Evolutionary conservation across 2,113 vertebrate genomes (phyloP), one percentile per base, ranked within the genome.

Genomic region (Cranoglanis bouderius): DNA sequence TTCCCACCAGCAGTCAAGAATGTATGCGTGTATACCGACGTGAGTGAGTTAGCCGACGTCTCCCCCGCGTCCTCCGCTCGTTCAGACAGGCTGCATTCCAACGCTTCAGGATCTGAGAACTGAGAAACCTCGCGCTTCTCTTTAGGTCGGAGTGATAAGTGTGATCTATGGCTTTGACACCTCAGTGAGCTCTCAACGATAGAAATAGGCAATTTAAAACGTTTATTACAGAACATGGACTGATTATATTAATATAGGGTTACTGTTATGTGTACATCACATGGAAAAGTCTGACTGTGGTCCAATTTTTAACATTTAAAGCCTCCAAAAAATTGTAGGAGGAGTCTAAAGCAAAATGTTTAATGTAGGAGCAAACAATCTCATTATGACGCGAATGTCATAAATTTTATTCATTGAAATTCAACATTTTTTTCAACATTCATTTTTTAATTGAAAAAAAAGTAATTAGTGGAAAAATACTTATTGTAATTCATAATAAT

Each of bases 1-100:
- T 92, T 92, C 91, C 91, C 91, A 92, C 91, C 90, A 90, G 91
- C 86, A 84, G 86, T 88, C 88, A 51, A 86, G 75, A 78, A 89
- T 88, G 88, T 90, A 89, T 88, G 82, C 84, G 72, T 85, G 84
- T 90, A 89, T 70, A 70, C 63, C 86, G 85, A 86, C 85, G 89
- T 53, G 84, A 90, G 57, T 24, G 57, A 86, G 74, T 87, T 81
- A 55, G 86, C 72, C 38, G 3, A 86, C 72, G 86, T 90, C 84
- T 53, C 86, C 86, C 81, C 89, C 65, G 75, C 6, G 1, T 83
- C 55, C 55, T 90, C 75, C 82, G 72, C 85, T 82, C 40, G 53
- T 80, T 90, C 83, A 67, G 61, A 46, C 51, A 59, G 87, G 86
- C 84, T 46, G 59, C 91, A 90, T 92, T 92, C 89, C 91, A 82